Base-by-base conservation (phyloP, 2,797 vertebrate genomes). In the Siniperca obscura region DNA sequence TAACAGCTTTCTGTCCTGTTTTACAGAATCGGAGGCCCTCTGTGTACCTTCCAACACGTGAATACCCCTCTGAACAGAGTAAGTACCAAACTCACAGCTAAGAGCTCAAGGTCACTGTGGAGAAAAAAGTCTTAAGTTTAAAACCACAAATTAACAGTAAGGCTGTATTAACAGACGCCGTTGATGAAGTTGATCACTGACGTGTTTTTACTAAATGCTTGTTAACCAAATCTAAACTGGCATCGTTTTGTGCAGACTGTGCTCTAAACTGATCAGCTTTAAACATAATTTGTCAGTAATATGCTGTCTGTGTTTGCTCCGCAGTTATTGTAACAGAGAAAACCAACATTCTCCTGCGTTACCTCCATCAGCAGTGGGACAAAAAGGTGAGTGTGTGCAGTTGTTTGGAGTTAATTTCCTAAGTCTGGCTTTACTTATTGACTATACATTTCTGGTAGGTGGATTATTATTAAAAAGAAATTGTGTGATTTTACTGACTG, bases 301-400 rank as follows among this genome's bases (percentile, higher is more conserved):
- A 30, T 60, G 8, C 9, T 79, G 14, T 14, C 7, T 88, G 73
- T 90, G 67, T 80, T 76, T 76, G 10, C 17, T 76, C 22, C 64
- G 0, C 91, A 99, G 98, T 99, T 92, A 99, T 99, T 78, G 98
- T 99, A 84, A 99, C 98, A 92, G 98, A 99, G 95, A 99, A 99
- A 95, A 99, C 98, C 76, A 99, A 99, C 90, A 99, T 99, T 75
- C 97, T 99, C 70, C 93, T 99, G 94, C 98, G 98, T 86, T 99
- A 99, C 87, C 96, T 99, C 86, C 98, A 99, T 88, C 98, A 98
- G 93, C 98, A 99, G 94, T 99, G 98, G 98, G 98, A 99, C 96
- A 99, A 98, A 96, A 98, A 99, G 97, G 98, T 98, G 92, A 80
- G 90, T 61, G 3, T 16, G 17, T 65, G 17, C n/a, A 46, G 1